Conservation (phyloP, 2,113 vertebrate genomes). For the Zosterops pallidus region DNA sequence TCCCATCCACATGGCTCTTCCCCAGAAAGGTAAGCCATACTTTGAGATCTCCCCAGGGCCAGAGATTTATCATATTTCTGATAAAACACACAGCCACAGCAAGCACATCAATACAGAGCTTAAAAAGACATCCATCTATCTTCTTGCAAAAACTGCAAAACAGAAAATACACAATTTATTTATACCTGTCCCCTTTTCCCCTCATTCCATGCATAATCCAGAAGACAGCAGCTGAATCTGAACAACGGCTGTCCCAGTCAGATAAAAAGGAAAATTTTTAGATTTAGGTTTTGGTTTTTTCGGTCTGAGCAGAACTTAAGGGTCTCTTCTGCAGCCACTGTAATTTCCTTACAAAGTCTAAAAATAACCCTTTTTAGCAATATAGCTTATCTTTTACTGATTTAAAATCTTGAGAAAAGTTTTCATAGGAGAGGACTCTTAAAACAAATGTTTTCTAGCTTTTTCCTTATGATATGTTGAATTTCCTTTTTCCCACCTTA, state of each 20-base stretch:
- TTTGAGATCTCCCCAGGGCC: neutral
- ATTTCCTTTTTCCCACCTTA: neutral
- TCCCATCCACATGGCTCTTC: accelerated
- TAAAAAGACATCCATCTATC: neutral
- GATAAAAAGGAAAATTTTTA: neutral
- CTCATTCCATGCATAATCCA: neutral
- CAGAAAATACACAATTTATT: neutral
- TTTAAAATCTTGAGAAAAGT: neutral
- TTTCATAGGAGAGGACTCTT: neutral
- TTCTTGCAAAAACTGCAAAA: neutral
- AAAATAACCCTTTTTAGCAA: neutral
- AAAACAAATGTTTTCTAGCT: neutral
- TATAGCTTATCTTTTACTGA: neutral
- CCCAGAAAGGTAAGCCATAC: neutral
- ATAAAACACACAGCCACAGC: neutral
- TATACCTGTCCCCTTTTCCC: neutral
- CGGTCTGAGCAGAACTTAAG: neutral
- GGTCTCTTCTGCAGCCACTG: neutral
- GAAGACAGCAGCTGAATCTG: neutral
- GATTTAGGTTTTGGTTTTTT: neutral
- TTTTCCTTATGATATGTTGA: neutral
- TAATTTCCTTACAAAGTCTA: neutral
- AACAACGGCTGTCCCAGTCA: neutral
- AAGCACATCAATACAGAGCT: neutral
- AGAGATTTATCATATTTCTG: neutral